A percentile compares a stretch with the other conserved stretches of the same genome.
Evolutionary conservation across 2,888 invertebrate genomes (phyloP).

Genomic region (Tachystola acroxantha): DNA sequence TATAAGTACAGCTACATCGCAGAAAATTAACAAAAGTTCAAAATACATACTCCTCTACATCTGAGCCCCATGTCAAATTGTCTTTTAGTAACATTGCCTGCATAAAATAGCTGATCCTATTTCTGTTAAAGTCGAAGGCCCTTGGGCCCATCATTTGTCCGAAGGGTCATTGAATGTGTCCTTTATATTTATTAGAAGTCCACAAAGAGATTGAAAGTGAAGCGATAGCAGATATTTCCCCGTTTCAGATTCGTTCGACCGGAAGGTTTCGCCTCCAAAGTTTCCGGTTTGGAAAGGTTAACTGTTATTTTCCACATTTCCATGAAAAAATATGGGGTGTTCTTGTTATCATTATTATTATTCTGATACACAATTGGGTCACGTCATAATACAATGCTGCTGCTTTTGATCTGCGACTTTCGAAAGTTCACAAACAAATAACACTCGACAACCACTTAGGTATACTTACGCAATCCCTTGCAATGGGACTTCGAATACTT

Average conservation of each 20-base stretch:
- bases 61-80: too few species aligned
- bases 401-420: too few species aligned
- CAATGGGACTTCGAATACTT: too few species aligned
- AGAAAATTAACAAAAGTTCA: too few species aligned
- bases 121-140: slow-evolving; percentile 6
- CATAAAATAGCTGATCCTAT: neutral
- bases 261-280: slow-evolving; percentile 13
- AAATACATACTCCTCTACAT: too few species aligned
- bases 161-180: slow-evolving; percentile 12
- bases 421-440: too few species aligned
- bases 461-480: too few species aligned
- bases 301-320: slow-evolving; percentile 12
- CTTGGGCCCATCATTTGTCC: slow-evolving; percentile 14
- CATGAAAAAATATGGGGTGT: neutral
- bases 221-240: slow-evolving; percentile 17
- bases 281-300: slow-evolving; percentile 11
- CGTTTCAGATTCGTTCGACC: slow-evolving; percentile 16
- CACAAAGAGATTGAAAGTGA: slow-evolving; percentile 19
- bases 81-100: too few species aligned
- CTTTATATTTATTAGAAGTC: slow-evolving; percentile 17
- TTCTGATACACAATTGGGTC: neutral
- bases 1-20: too few species aligned
- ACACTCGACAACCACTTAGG: too few species aligned
- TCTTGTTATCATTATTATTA: neutral
- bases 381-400: too few species aligned